These are phyloP conservation scores for Shinisaurus crocodilurus DNA, from an alignment of 2,113 vertebrate genomes.

Conservation along the genomic window DNA sequence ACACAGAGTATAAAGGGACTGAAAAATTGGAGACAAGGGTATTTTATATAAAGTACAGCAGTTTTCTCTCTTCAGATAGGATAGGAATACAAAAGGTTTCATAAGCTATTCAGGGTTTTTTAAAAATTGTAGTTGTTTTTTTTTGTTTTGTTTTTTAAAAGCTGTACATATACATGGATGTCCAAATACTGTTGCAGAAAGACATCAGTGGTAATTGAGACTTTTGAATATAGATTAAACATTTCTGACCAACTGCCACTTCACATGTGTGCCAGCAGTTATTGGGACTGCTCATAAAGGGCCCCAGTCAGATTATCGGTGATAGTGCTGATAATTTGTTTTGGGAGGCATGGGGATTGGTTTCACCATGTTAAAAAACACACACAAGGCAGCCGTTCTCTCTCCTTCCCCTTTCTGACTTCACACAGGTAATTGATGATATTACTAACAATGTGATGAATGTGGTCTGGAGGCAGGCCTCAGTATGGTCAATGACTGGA, in stretches of 20 bases:
- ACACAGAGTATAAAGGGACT: conserved; percentile 40
- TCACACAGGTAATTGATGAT: neutral
- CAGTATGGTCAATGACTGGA: neutral
- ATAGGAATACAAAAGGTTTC: conserved; percentile 30
- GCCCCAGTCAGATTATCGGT: neutral
- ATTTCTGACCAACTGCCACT: neutral
- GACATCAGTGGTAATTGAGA: neutral
- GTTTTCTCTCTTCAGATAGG: conserved; percentile 51
- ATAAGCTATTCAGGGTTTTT: conserved; percentile 30
- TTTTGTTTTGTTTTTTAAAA: conserved; percentile 35
- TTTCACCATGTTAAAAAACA: neutral
- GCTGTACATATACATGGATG: conserved; percentile 20
- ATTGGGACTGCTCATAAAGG: neutral
- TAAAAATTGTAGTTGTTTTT: too few species aligned
- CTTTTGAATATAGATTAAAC: neutral
- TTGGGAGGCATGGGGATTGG: neutral
- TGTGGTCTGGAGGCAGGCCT: neutral
- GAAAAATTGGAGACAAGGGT: conserved; percentile 46
- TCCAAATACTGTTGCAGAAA: conserved; percentile 29
- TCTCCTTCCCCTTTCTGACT: neutral
- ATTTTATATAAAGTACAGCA: conserved; percentile 56
- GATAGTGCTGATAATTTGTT: neutral
- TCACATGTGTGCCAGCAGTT: neutral
- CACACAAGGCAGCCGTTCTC: too few species aligned
- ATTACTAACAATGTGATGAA: neutral